Conservation (phyloP, 2,888 invertebrate genomes). For the Alloplasta piceator region DNA sequence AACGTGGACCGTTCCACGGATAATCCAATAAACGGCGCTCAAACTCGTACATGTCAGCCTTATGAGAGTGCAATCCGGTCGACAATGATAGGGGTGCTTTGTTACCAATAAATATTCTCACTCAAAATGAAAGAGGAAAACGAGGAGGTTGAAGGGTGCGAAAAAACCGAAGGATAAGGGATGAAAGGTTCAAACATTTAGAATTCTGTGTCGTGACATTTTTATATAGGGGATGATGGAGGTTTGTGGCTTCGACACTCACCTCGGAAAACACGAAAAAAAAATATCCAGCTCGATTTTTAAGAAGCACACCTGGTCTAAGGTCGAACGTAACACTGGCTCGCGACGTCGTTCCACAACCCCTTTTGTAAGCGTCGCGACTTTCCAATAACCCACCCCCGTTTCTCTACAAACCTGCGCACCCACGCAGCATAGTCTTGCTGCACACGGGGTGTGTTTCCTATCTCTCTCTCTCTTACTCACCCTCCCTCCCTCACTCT, state of each 20-base stretch:
- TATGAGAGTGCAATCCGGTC: too few species aligned
- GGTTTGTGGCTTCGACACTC: constrained; percentile 54
- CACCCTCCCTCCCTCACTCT: background rate
- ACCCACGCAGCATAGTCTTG: constrained; percentile 73
- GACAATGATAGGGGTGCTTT: too few species aligned
- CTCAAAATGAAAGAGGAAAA: too few species aligned
- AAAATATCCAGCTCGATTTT: constrained; percentile 36
- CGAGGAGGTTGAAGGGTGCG: too few species aligned
- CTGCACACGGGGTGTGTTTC: constrained; percentile 51
- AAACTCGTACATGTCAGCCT: background rate
- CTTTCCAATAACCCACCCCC: constrained; percentile 9
- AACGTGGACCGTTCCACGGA: constrained; percentile 59
- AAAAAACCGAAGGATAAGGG: too few species aligned
- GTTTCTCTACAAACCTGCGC: constrained; percentile 74
- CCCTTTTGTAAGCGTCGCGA: constrained; percentile 79
- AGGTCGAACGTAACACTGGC: constrained; percentile 78
- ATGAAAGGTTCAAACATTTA: too few species aligned
- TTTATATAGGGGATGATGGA: background rate
- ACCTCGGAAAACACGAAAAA: constrained; percentile 51
- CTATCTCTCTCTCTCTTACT: background rate
- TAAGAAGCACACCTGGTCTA: constrained; percentile 61
- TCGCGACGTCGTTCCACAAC: constrained; percentile 75
- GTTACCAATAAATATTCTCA: too few species aligned
- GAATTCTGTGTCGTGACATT: too few species aligned
- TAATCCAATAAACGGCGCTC: constrained; percentile 50